phyloP scores from a whole-genome alignment of 1,140 invertebrate species.

The Cotesia glomerata region DNA sequence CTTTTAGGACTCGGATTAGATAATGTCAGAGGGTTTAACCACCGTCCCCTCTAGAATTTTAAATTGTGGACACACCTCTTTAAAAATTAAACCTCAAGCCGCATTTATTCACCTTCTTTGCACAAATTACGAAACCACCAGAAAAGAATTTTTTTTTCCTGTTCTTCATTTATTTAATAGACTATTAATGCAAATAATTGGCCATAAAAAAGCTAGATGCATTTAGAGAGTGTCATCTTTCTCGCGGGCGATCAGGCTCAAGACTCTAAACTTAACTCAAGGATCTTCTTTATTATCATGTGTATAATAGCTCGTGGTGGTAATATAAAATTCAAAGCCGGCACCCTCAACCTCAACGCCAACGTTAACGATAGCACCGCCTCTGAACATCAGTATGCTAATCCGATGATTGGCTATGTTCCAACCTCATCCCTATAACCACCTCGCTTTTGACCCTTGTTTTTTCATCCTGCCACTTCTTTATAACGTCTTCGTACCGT shows the following conservation, averaged over 20 bases:
- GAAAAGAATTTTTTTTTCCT: neutral
- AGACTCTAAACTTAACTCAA: neutral
- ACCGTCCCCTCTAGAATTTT: neutral
- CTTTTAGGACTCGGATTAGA: neutral
- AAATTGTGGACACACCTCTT: conserved; percentile 37
- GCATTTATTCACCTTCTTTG: neutral
- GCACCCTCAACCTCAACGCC: conserved; percentile 55
- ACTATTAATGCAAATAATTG: too few species aligned
- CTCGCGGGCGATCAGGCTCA: neutral
- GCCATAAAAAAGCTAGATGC: neutral
- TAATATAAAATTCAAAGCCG: conserved; percentile 59
- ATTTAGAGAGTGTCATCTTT: neutral
- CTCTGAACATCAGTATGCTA: conserved; percentile 62
- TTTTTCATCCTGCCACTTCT: conserved; percentile 28
- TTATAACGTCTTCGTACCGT: neutral
- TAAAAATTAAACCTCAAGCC: neutral
- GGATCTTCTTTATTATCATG: conserved; percentile 12
- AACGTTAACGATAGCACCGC: conserved; percentile 57
- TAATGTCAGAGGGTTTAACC: neutral
- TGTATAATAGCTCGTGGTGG: conserved; percentile 3
- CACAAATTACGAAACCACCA: neutral
- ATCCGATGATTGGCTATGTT: conserved; percentile 63
- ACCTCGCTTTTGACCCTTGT: conserved; percentile 26
- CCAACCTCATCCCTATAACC: conserved; percentile 43
- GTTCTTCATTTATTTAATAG: neutral